Conservation (phyloP, 2,113 vertebrate genomes). For the Chionodraco myersi region DNA sequence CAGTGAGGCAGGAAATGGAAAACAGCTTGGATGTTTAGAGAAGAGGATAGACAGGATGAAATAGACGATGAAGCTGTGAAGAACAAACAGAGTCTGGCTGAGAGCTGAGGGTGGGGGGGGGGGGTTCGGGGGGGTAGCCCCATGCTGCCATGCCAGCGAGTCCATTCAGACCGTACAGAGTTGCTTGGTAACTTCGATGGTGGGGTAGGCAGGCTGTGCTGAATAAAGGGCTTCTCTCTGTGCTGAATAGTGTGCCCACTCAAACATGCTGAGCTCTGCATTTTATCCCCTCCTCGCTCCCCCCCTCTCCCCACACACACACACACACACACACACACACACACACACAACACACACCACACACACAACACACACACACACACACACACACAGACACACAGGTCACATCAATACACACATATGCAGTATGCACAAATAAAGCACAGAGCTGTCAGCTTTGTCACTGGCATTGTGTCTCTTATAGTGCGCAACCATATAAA, state of each 20-base stretch:
- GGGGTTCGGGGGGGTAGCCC: neutral
- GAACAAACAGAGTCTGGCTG: constrained; percentile 56
- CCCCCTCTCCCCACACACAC: constrained; percentile 8
- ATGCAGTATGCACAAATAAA: constrained; percentile 26
- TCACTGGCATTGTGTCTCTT: neutral
- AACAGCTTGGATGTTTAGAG: constrained; percentile 20
- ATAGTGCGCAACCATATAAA: neutral
- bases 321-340: neutral
- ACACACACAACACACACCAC: too few relatives aligned
- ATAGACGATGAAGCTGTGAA: constrained; percentile 65
- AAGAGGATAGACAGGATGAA: constrained; percentile 57
- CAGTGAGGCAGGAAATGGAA: neutral
- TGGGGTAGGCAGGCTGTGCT: constrained; percentile 68
- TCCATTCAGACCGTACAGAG: constrained; percentile 72
- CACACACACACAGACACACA: neutral
- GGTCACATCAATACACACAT: constrained; percentile 40
- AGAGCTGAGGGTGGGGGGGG: neutral
- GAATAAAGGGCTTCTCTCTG: constrained; percentile 80
- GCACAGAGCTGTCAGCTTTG: constrained; percentile 29
- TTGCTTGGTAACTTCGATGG: constrained; percentile 79
- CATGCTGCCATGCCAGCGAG: constrained; percentile 58
- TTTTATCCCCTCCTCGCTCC: constrained; percentile 39
- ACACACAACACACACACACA: too few relatives aligned
- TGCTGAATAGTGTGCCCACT: constrained; percentile 78
- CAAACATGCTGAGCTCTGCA: constrained; percentile 80